phyloP scores from a whole-genome alignment of 2,888 invertebrate species.

The Herminia tarsipennalis region DNA sequence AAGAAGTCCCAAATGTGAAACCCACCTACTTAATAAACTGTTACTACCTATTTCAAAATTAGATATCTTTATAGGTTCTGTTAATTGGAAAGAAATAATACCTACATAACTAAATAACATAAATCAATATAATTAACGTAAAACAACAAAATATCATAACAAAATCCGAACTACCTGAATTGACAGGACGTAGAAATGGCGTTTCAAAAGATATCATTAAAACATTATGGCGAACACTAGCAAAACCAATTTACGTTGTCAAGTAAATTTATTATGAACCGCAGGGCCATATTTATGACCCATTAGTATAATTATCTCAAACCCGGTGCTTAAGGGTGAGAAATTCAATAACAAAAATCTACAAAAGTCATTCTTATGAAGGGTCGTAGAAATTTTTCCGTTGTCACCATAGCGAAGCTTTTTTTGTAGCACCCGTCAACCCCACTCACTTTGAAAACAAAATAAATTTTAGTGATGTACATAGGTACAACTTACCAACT shows the following conservation, averaged over 20 bases:
- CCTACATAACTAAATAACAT: not conserved
- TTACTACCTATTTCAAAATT: no score
- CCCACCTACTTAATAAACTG: not conserved
- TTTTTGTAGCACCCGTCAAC: constrained; percentile 78
- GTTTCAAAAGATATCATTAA: constrained; percentile 41
- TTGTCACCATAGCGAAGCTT: constrained; percentile 71
- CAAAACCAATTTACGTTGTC: constrained; percentile 58
- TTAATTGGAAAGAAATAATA: no score
- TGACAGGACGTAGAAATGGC: constrained; percentile 30
- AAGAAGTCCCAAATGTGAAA: no score
- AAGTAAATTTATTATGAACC: constrained; percentile 67
- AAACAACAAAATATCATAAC: constrained; percentile 11
- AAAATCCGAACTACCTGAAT: constrained; percentile 35
- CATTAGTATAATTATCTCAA: constrained; percentile 62
- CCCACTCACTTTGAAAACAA: constrained; percentile 71
- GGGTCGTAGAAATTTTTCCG: constrained; percentile 68
- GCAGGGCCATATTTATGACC: constrained; percentile 65
- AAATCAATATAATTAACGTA: no score
- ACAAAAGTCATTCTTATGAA: constrained; percentile 64
- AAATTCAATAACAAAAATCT: constrained; percentile 74
- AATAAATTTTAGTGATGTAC: constrained; percentile 58
- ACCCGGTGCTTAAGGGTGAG: constrained; percentile 57
- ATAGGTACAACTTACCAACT: not conserved
- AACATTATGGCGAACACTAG: constrained; percentile 49
- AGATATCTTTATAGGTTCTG: no score